These are phyloP conservation scores for Erebia palarica DNA, from an alignment of 2,888 invertebrate species.

Conservation along the genomic window DNA sequence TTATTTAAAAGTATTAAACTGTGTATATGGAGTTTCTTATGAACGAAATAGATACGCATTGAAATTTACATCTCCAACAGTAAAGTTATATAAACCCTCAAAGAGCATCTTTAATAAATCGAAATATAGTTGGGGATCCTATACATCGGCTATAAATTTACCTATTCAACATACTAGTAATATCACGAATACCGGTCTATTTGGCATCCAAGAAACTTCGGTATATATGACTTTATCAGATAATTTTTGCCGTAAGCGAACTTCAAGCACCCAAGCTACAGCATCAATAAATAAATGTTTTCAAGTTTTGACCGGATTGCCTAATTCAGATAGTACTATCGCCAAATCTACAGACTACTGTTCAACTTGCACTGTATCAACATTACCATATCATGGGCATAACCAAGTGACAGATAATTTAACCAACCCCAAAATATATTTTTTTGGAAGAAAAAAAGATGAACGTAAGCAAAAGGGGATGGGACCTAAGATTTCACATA, in stretches of 20 bases:
- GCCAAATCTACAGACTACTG: slow-evolving; percentile 43
- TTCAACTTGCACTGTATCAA: slow-evolving; percentile 47
- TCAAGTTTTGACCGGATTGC: slow-evolving; percentile 51
- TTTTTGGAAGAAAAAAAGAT: slow-evolving; percentile 60
- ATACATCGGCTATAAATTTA: slow-evolving; percentile 18
- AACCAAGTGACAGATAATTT: slow-evolving; percentile 39
- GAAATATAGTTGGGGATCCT: slow-evolving; percentile 11
- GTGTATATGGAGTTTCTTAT: neutral
- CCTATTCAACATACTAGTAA: neutral
- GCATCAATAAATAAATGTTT: slow-evolving; percentile 74
- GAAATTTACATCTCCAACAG: slow-evolving; percentile 1
- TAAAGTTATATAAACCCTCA: slow-evolving; percentile 2
- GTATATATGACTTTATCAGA: slow-evolving; percentile 66
- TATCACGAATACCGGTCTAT: slow-evolving; percentile 38
- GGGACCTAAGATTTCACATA: slow-evolving; percentile 51
- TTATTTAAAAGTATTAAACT: slow-evolving; percentile 15
- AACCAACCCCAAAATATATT: slow-evolving; percentile 60
- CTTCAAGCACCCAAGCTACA: slow-evolving; percentile 71
- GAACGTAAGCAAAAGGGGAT: slow-evolving; percentile 54
- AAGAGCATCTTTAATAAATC: slow-evolving; percentile 3
- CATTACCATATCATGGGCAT: slow-evolving; percentile 38
- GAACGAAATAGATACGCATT: slow-evolving; percentile 3
- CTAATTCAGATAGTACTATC: slow-evolving; percentile 26
- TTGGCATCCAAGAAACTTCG: slow-evolving; percentile 55
- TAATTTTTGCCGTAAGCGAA: slow-evolving; percentile 48